Evolutionary conservation across 2,113 vertebrate species (phyloP), one percentile per base, ranked within the genome.

Genomic region (Pygoscelis antarcticus): DNA sequence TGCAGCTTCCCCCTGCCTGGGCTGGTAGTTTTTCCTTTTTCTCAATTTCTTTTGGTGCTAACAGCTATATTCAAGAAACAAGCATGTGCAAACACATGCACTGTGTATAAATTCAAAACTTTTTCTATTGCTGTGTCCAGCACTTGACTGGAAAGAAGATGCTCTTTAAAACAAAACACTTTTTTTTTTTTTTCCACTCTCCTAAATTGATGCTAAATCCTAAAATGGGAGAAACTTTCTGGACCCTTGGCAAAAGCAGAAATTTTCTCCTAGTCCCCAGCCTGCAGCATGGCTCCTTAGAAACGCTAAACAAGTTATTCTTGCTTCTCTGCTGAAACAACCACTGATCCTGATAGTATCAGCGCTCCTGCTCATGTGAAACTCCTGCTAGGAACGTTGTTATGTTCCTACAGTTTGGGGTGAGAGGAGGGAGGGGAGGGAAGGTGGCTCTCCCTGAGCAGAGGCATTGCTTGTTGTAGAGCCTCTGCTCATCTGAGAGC

Each of bases 201-300:
- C 26, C 51, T 79, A 61, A 83, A 66, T 76, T 42, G 54, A 68
- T 78, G 86, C 88, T 74, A 16, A 83, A 77, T 72, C 62, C 58
- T 89, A 65, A 87, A 96, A 69, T 46, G 46, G 89, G 93, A 94
- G 95, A 96, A 96, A 95, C 78, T 96, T 96, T 95, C 95, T 96
- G 89, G 40, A 29, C 34, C 22, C 16, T 57, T 87, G 64, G 82
- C 61, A 68, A 79, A 89, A 60, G 52, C 91, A 96, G 95, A 88
- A 89, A 89, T 89, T 94, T 96, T 81, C 94, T 97, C 68, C 89
- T 75, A 68, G 61, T 87, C 69, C 70, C 52, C 71, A 85, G 84
- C 78, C 93, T 91, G 84, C 95, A 93, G 91, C 93, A 91, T 96
- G 95, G 87, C 95, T 97, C 83, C 26, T 79, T 57, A 87, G 74